Evolutionary conservation across 1,140 invertebrate genomes (phyloP).

Genomic region (Cotesia glomerata): DNA sequence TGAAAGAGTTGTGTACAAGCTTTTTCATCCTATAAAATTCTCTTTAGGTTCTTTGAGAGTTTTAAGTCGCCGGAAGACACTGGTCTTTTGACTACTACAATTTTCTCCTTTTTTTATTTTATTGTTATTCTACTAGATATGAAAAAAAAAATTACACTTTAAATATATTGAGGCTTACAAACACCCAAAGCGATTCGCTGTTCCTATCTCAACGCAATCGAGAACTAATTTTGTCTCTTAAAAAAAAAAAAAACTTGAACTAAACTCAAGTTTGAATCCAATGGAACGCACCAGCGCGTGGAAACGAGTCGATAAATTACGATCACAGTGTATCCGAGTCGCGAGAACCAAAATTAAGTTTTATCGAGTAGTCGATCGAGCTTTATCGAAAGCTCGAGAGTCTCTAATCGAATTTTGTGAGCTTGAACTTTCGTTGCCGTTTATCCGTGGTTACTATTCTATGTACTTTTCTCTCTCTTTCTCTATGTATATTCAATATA

Average conservation of each 20-base stretch:
- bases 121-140: not conserved
- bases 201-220: not conserved
- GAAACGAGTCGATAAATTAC: slow-evolving; percentile 5
- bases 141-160: slow-evolving; percentile 1
- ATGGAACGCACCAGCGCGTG: slow-evolving; percentile 6
- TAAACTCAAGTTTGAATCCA: not conserved
- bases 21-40: no score
- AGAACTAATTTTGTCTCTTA: not conserved
- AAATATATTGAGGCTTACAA: not conserved
- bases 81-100: no score
- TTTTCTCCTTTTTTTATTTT: no score
- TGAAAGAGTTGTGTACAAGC: no score
- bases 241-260: not conserved
- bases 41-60: not conserved
- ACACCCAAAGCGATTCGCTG: not conserved
- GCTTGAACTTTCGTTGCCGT: not conserved
- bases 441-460: not conserved
- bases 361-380: not conserved
- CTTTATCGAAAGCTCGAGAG: slow-evolving; percentile 13
- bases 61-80: no score
- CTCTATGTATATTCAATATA: not conserved
- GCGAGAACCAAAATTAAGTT: not conserved
- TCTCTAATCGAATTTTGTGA: slow-evolving; percentile 12
- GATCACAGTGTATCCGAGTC: not conserved
- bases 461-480: not conserved